phyloP scores from a whole-genome alignment of 1,140 invertebrate genomes.

The Vollenhovia emeryi region DNA sequence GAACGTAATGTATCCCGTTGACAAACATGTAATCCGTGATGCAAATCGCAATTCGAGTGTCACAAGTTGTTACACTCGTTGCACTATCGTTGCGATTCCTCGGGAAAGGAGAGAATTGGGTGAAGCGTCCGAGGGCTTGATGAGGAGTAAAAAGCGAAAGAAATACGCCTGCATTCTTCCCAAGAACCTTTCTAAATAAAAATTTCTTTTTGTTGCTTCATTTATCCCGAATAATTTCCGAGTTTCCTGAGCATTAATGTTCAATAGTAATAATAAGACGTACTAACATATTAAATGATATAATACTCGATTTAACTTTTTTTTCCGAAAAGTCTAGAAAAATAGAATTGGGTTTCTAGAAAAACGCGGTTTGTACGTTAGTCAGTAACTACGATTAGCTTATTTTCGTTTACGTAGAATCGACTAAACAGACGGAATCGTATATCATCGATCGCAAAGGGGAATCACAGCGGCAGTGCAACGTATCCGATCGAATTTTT shows the following conservation, averaged over 20 bases:
- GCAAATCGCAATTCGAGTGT: neutral
- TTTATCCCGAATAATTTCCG: neutral
- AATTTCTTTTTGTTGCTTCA: neutral
- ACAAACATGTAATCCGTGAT: neutral
- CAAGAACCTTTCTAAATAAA: neutral
- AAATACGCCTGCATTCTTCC: neutral
- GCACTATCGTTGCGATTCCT: neutral
- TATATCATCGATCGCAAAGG: neutral
- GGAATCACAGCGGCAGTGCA: neutral
- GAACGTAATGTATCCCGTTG: conserved; percentile 5
- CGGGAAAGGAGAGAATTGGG: neutral
- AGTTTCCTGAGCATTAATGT: neutral
- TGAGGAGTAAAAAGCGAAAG: neutral
- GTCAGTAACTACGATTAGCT: neutral
- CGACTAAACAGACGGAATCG: neutral
- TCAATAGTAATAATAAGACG: neutral
- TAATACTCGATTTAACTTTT: neutral
- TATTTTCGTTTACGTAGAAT: neutral
- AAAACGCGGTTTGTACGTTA: neutral
- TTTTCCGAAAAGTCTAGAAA: neutral
- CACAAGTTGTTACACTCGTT: neutral
- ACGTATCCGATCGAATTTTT: neutral
- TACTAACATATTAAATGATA: neutral
- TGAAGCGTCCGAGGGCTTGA: neutral
- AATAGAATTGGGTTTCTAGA: neutral